Evolutionary conservation across 1,140 invertebrate species (phyloP).

Genomic region (Orius insidiosus): DNA sequence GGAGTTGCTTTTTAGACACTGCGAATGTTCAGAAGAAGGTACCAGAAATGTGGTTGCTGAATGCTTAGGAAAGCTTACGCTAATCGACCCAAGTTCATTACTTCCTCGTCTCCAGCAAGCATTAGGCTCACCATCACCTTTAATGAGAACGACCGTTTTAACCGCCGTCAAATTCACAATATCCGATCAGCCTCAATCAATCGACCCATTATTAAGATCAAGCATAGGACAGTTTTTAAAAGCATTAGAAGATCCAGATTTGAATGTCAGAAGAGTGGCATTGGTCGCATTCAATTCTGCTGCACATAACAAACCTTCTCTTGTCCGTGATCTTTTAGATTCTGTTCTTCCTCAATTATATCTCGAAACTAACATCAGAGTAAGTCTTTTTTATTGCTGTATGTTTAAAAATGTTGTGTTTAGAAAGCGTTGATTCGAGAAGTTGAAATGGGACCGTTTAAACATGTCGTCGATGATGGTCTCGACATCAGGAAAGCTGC

Average conservation of each 20-base stretch:
- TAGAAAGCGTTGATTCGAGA: conserved; percentile 93
- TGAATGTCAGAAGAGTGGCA: conserved; percentile 88
- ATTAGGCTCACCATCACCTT: conserved; percentile 55
- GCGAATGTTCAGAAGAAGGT: conserved; percentile 90
- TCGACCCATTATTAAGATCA: conserved; percentile 70
- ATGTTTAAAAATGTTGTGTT: conserved; percentile 13
- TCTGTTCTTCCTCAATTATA: conserved; percentile 85
- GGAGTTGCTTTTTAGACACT: conserved; percentile 78
- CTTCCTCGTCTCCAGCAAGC: conserved; percentile 64
- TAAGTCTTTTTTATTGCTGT: conserved; percentile 39
- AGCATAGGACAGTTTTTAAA: conserved; percentile 80
- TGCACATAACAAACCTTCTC: conserved; percentile 94
- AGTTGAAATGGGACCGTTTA: conserved; percentile 99
- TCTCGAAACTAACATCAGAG: conserved; percentile 87
- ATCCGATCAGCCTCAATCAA: conserved; percentile 87
- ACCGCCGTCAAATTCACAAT: conserved; percentile 98
- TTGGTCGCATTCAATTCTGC: conserved; percentile 96
- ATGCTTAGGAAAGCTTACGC: conserved; percentile 89
- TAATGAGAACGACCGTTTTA: conserved; percentile 91
- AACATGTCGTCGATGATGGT: conserved; percentile 97
- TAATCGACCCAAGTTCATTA: conserved; percentile 76
- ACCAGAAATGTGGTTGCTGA: conserved; percentile 96
- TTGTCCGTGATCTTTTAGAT: conserved; percentile 81
- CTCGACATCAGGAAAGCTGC: conserved; percentile 94
- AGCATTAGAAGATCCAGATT: conserved; percentile 73